Evolutionary conservation across 2,888 invertebrate genomes (phyloP).

Genomic region (Serripes groenlandicus): DNA sequence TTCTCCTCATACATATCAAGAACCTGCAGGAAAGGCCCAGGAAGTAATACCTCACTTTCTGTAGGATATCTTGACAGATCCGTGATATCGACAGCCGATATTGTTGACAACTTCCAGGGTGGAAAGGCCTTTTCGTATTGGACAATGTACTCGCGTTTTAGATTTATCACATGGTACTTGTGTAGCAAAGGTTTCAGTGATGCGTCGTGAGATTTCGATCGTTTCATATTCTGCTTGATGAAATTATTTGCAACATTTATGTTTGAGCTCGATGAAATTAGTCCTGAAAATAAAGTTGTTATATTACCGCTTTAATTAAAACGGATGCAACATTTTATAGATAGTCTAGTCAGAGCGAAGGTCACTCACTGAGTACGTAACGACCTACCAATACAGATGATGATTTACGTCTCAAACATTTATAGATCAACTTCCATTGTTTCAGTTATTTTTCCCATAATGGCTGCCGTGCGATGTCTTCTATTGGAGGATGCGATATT

Average conservation of each 20-base stretch:
- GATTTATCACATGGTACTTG: slow-evolving; percentile 65
- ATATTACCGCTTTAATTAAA: too few relatives aligned
- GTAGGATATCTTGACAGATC: slow-evolving; percentile 57
- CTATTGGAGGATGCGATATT: too few relatives aligned
- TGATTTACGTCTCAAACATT: too few relatives aligned
- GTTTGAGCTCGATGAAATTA: slow-evolving; percentile 59
- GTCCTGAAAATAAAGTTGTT: too few relatives aligned
- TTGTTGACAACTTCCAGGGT: slow-evolving; percentile 58
- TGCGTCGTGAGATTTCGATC: slow-evolving; percentile 1
- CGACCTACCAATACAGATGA: too few relatives aligned
- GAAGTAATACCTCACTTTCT: slow-evolving; percentile 69
- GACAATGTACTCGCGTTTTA: slow-evolving; percentile 60
- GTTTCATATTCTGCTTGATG: slow-evolving; percentile 28
- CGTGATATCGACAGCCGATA: slow-evolving; percentile 69
- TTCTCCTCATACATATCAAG: slow-evolving; percentile 59
- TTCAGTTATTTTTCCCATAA: too few relatives aligned
- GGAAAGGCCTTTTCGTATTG: slow-evolving; percentile 62
- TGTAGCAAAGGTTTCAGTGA: slow-evolving; percentile 50
- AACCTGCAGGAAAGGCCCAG: slow-evolving; percentile 66
- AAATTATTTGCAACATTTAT: slow-evolving; percentile 46
- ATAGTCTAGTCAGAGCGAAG: too few relatives aligned
- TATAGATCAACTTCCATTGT: too few relatives aligned
- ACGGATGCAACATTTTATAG: too few relatives aligned
- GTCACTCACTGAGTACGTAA: too few relatives aligned
- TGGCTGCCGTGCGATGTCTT: too few relatives aligned